Evolutionary conservation across 2,113 vertebrate genomes (phyloP).

Genomic region (Antigone vipio): DNA sequence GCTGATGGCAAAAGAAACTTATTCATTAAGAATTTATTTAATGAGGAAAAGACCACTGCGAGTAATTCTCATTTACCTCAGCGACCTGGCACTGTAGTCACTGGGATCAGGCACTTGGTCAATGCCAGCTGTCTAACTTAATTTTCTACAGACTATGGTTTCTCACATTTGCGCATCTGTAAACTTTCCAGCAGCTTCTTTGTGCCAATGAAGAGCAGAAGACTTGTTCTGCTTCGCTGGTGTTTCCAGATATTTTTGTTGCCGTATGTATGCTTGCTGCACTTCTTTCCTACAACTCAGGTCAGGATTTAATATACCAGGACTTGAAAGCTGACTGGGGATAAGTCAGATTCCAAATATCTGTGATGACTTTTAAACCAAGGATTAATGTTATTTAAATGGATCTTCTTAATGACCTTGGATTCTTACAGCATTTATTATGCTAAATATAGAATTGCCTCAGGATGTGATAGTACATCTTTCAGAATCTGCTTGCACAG

Average conservation of each 20-base stretch:
- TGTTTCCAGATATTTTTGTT: constrained; percentile 68
- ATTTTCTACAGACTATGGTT: constrained; percentile 68
- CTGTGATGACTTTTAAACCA: background rate
- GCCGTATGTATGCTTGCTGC: background rate
- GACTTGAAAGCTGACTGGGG: constrained; percentile 9
- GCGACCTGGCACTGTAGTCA: background rate
- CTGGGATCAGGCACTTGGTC: constrained; percentile 55
- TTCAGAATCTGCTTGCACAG: background rate
- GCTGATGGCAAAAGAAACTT: constrained; percentile 3
- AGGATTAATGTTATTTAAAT: constrained; percentile 51
- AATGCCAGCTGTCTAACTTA: constrained; percentile 64
- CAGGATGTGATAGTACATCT: background rate
- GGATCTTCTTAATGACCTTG: background rate
- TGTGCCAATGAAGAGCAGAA: constrained; percentile 65
- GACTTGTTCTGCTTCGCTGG: constrained; percentile 53
- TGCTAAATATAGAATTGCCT: constrained; percentile 13
- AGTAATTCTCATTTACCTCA: constrained; percentile 51
- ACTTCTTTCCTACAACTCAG: constrained; percentile 35
- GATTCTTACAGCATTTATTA: constrained; percentile 26
- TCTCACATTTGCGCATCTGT: constrained; percentile 60
- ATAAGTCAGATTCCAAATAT: constrained; percentile 23
- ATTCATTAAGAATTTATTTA: constrained; percentile 52
- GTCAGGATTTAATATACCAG: constrained; percentile 26
- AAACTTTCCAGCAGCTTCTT: constrained; percentile 68
- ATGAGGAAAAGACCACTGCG: constrained; percentile 10